These are phyloP conservation scores for Melanotaenia maccullochi DNA, from an alignment of 2,797 vertebrate species.

Conservation along the genomic window DNA sequence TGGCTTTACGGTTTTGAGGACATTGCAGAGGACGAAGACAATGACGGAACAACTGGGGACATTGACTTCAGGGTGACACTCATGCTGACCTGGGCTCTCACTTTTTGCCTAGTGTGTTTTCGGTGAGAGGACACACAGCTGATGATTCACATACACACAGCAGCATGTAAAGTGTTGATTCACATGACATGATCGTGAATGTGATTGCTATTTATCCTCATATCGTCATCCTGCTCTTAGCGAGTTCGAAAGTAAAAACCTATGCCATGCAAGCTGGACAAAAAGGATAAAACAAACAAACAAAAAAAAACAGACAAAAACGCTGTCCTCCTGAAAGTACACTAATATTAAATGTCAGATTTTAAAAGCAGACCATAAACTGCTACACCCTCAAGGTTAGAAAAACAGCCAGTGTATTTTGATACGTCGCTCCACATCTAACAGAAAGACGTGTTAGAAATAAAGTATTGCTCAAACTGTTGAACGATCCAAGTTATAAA, in stretches of 20 bases:
- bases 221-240: not conserved
- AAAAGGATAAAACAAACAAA: too few relatives aligned
- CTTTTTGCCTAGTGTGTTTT: conserved; percentile 75
- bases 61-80: conserved; percentile 65
- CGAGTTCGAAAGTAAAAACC: too few relatives aligned
- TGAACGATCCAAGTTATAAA: too few relatives aligned
- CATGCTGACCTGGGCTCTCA: conserved; percentile 68
- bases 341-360: not conserved
- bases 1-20: conserved; percentile 68
- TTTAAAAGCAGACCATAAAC: not conserved
- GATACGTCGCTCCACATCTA: not conserved
- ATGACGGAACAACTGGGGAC: conserved; percentile 30
- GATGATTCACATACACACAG: conserved; percentile 10
- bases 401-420: not conserved
- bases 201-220: not conserved
- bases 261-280: too few relatives aligned
- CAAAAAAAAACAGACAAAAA: too few relatives aligned
- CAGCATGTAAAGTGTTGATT: not conserved
- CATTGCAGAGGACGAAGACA: conserved; percentile 57
- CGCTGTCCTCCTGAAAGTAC: too few relatives aligned
- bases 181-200: not conserved
- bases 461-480: not conserved
- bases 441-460: not conserved
- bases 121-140: conserved; percentile 54
- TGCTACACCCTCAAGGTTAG: not conserved